Percentiles rank a stretch among this genome's conserved stretches.
Evolutionary conservation across 2,888 invertebrate species (phyloP).

Genomic region (Caenorhabditis japonica): DNA sequence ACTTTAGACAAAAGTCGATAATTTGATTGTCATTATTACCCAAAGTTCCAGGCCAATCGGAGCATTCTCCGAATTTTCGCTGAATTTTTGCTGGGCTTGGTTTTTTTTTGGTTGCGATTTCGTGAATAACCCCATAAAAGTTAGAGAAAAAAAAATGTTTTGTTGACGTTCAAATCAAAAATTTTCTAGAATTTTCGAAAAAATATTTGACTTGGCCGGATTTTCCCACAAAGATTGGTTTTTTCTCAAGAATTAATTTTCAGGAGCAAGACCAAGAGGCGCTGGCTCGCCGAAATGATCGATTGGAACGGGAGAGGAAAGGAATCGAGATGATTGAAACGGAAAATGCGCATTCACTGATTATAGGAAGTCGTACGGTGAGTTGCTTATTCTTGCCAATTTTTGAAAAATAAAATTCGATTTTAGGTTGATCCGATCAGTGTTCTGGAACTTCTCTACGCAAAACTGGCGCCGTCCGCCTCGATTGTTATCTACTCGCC

Average conservation of each 20-base stretch:
- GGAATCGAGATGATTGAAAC: slow-evolving; percentile 55
- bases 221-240: too few relatives aligned
- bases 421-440: slow-evolving; percentile 60
- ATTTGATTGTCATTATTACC: too few relatives aligned
- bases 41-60: too few relatives aligned
- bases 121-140: too few relatives aligned
- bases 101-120: too few relatives aligned
- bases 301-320: slow-evolving; percentile 55
- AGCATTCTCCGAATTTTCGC: too few relatives aligned
- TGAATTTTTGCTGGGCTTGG: too few relatives aligned
- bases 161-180: too few relatives aligned
- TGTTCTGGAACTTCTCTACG: slow-evolving; percentile 59
- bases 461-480: slow-evolving; percentile 59
- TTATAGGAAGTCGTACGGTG: slow-evolving; percentile 55
- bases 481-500: slow-evolving; percentile 69
- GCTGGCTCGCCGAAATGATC: slow-evolving; percentile 45
- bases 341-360: slow-evolving; percentile 49
- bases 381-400: not conserved
- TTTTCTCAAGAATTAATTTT: slow-evolving; percentile 2
- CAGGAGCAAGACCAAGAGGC: slow-evolving; percentile 45
- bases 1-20: too few relatives aligned
- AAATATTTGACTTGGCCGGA: too few relatives aligned
- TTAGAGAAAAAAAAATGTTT: too few relatives aligned
- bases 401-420: not conserved
- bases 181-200: too few relatives aligned